These are phyloP conservation scores for Acyrthosiphon pisum DNA, from an alignment of 1,140 invertebrate genomes.

Conservation along the genomic window DNA sequence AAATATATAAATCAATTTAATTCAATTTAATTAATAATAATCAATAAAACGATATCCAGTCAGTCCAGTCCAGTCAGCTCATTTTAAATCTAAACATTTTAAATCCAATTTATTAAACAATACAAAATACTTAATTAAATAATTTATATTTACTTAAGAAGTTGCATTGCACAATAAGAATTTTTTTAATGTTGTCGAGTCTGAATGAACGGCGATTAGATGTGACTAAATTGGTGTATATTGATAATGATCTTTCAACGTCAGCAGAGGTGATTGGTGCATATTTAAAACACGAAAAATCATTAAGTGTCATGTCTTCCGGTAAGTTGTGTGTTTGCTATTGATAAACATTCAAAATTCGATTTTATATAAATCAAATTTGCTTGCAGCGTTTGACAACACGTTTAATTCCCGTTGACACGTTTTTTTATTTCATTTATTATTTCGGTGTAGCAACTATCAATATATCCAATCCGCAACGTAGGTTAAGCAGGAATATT, in stretches of 20 bases:
- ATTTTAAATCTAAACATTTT: no score
- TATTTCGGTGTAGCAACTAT: neutral
- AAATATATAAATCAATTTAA: no score
- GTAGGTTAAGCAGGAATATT: neutral
- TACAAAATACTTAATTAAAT: neutral
- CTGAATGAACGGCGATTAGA: no score
- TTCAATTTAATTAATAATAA: no score
- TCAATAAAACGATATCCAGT: neutral
- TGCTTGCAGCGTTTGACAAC: neutral
- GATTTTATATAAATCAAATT: conserved; percentile 10
- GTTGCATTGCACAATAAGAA: no score
- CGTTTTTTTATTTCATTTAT: neutral
- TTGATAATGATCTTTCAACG: neutral
- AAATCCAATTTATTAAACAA: no score
- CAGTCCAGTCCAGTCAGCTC: neutral
- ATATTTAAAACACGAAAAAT: neutral
- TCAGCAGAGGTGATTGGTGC: neutral
- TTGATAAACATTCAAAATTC: conserved; percentile 2
- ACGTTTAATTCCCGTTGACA: neutral
- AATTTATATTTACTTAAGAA: no score
- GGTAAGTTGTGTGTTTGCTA: neutral
- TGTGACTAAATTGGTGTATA: neutral
- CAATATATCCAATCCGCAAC: neutral
- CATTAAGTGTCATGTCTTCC: neutral
- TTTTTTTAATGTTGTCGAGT: no score